A percentile compares a stretch with the other conserved stretches of the same genome.
Evolutionary conservation across 2,888 invertebrate species (phyloP).

Genomic region (Deilephila porcellus): DNA sequence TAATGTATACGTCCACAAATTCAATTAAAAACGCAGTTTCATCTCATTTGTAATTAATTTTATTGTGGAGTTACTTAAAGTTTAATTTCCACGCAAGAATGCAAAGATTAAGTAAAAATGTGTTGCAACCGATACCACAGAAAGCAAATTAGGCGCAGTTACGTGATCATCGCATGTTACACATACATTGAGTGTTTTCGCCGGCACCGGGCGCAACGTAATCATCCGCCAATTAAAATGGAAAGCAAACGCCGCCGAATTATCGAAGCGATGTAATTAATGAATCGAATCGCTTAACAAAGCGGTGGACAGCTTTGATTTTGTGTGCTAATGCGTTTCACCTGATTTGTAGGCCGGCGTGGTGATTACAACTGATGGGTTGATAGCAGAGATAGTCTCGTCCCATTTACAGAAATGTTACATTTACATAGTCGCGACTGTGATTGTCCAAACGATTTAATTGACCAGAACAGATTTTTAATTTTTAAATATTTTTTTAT

Average conservation of each 20-base stretch:
- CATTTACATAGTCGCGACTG: no score
- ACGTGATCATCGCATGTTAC: conserved; percentile 21
- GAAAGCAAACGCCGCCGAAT: conserved; percentile 24
- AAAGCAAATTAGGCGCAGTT: not conserved
- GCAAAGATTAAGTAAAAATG: not conserved
- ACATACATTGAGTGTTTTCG: conserved; percentile 9
- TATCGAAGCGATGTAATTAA: conserved; percentile 4
- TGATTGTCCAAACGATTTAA: no score
- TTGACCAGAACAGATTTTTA: no score
- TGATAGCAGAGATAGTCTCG: not conserved
- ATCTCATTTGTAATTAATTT: no score
- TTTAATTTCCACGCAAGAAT: no score
- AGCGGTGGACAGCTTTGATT: not conserved
- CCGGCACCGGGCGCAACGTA: conserved; percentile 10
- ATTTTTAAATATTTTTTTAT: no score
- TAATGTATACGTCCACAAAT: no score
- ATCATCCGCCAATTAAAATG: conserved; percentile 25
- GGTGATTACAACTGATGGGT: not conserved
- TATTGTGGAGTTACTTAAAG: no score
- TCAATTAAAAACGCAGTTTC: no score
- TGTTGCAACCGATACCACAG: not conserved
- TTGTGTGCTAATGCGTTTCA: conserved; percentile 4
- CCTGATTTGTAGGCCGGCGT: not conserved
- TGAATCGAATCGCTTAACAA: conserved; percentile 10
- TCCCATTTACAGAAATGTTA: no score